Evolutionary conservation across 2,888 invertebrate species (phyloP).

Genomic region (Leptinotarsa haldemani): DNA sequence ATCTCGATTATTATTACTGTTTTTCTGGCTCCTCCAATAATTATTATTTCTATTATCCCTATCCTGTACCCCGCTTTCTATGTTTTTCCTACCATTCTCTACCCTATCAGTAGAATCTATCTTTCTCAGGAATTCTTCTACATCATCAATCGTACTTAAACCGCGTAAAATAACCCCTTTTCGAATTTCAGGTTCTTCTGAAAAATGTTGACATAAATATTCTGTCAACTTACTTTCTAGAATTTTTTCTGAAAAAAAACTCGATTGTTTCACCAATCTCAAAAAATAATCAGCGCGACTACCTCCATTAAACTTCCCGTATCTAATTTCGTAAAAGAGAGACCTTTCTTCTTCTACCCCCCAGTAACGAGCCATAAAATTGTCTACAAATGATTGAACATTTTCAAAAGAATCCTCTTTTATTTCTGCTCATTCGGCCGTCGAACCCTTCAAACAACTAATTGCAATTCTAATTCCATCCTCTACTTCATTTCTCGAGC

Average conservation of each 20-base stretch:
- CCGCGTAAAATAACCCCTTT: not conserved
- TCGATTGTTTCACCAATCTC: conserved; percentile 1
- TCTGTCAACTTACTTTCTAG: conserved; percentile 10
- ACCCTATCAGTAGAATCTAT: conserved; percentile 6
- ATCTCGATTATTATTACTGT: not conserved
- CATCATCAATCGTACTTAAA: conserved; percentile 10
- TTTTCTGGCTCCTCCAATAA: not conserved
- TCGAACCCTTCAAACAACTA: conserved; percentile 25
- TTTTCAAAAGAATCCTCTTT: conserved; percentile 9
- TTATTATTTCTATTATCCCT: not conserved
- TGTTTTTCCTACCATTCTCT: not conserved
- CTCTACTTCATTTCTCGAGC: too few species aligned
- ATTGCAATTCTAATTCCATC: conserved; percentile 12
- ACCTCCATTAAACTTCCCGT: conserved; percentile 13
- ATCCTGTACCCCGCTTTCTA: not conserved
- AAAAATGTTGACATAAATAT: conserved; percentile 16
- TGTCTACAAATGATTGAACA: conserved; percentile 12
- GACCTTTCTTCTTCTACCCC: conserved; percentile 17
- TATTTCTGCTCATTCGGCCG: conserved; percentile 19
- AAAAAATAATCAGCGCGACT: conserved; percentile 25
- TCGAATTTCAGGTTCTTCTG: conserved; percentile 10
- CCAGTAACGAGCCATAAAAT: conserved; percentile 19
- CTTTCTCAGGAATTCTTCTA: conserved; percentile 23
- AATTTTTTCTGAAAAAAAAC: conserved; percentile 12
- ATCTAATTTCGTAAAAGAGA: conserved; percentile 22